A percentile compares a stretch with the other conserved stretches of the same genome.
Conservation (phyloP, 2,888 invertebrate genomes). For the Ferrisia virgata region DNA sequence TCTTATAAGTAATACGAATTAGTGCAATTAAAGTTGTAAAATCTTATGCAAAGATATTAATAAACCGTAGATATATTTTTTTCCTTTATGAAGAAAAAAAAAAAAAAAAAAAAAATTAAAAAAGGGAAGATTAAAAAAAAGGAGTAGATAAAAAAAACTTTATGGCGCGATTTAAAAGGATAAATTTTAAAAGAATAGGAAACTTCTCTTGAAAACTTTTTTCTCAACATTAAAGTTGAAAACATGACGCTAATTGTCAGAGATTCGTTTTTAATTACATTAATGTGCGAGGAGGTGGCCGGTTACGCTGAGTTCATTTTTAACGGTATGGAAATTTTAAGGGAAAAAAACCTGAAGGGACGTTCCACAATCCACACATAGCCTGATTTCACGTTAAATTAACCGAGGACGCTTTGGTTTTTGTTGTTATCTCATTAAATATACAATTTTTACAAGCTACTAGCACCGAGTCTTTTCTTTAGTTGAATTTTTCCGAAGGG, state of each 20-base stretch:
- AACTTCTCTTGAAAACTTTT: constrained; percentile 21
- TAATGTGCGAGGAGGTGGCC: constrained; percentile 17
- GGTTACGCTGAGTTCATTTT: background rate
- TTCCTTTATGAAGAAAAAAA: background rate
- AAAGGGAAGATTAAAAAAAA: background rate
- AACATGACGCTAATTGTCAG: constrained; percentile 27
- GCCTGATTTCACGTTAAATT: constrained; percentile 5
- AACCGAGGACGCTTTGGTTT: background rate
- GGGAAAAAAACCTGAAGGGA: background rate
- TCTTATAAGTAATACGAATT: constrained; percentile 15
- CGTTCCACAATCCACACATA: background rate
- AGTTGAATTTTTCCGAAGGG: background rate
- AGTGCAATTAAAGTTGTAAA: constrained; percentile 26
- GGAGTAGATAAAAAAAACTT: background rate
- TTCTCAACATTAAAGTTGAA: constrained; percentile 27
- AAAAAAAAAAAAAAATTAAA: background rate
- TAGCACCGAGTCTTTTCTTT: background rate
- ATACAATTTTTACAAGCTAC: background rate
- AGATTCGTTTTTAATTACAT: constrained; percentile 33
- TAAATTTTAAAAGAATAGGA: constrained; percentile 23
- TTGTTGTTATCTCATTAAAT: background rate
- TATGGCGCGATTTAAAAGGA: background rate
- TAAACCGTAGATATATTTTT: constrained; percentile 25
- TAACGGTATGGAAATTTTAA: background rate
- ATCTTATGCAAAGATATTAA: constrained; percentile 27